These are phyloP conservation scores for Lepus timidus DNA, from an alignment of 2,113 vertebrate genomes.

Conservation along the genomic window DNA sequence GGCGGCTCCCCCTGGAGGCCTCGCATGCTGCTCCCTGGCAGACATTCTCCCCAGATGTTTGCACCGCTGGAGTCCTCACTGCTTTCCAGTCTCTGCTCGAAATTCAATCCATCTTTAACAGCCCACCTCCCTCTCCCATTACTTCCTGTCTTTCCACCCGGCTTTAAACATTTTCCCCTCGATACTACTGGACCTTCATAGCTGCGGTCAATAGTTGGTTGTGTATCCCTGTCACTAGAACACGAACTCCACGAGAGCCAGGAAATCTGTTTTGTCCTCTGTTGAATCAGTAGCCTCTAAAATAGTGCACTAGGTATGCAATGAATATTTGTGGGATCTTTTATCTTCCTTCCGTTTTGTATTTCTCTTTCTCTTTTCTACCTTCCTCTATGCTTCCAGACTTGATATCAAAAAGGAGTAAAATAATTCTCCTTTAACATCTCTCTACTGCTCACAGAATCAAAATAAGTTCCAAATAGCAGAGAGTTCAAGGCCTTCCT, in stretches of 20 bases:
- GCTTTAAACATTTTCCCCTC: background rate
- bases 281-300: background rate
- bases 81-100: background rate
- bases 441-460: background rate
- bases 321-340: background rate
- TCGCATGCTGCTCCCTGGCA: background rate
- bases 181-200: background rate
- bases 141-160: background rate
- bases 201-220: background rate
- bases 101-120: background rate
- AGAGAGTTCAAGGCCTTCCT: background rate
- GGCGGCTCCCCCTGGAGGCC: background rate
- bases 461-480: background rate
- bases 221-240: background rate
- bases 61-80: background rate
- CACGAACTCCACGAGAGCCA: background rate
- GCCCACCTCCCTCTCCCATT: background rate
- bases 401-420: conserved; percentile 17
- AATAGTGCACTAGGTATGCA: background rate
- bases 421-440: conserved; percentile 22
- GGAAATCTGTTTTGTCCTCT: background rate
- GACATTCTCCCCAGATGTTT: background rate
- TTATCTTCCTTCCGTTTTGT: background rate
- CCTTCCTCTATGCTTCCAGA: background rate
- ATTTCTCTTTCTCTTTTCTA: background rate